Percentiles rank a stretch among this genome's conserved stretches.
These are phyloP conservation scores for Suncus etruscus DNA, from an alignment of 2,113 vertebrate genomes.

Conservation along the genomic window DNA sequence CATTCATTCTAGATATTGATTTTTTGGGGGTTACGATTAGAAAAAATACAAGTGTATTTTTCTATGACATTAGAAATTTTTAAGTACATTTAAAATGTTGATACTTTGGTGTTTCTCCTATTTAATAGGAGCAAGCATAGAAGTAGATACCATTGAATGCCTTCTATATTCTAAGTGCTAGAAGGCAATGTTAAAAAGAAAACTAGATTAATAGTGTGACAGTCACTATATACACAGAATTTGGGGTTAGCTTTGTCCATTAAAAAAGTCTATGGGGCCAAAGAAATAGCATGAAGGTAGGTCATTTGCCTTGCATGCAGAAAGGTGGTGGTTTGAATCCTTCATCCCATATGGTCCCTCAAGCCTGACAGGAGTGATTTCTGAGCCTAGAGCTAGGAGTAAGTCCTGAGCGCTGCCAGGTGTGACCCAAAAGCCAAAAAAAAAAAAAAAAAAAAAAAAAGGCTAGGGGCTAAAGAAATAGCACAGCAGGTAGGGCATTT, in stretches of 20 bases:
- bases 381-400: no score
- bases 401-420: no score
- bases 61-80: background rate
- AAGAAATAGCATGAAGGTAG: no score
- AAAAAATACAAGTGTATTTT: conserved; percentile 13
- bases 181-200: background rate
- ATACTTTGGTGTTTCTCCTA: conserved; percentile 4
- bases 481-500: no score
- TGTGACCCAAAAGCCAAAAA: no score
- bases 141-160: background rate
- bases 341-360: no score
- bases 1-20: background rate
- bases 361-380: no score
- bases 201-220: background rate
- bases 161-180: background rate
- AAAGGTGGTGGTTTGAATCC: no score
- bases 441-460: no score
- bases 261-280: no score
- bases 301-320: no score
- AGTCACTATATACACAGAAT: background rate
- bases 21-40: conserved; percentile 36
- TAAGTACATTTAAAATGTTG: conserved; percentile 19
- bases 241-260: background rate
- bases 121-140: background rate
- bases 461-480: no score